Base-by-base conservation (phyloP, 2,113 vertebrate species). In the Piaya cayana region DNA sequence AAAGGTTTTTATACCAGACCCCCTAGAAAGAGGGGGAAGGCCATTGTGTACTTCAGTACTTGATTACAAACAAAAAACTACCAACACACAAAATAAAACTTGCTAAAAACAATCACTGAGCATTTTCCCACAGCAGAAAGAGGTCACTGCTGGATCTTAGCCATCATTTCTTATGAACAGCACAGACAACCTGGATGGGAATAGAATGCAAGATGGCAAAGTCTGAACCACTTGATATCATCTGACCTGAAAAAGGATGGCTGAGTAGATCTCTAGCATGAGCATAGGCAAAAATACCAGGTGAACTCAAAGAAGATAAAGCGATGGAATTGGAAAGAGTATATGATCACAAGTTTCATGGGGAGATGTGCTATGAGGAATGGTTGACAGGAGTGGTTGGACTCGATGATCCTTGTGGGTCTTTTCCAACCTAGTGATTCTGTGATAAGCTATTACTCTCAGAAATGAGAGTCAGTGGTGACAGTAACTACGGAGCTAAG, bases 91-190 rank as follows among this genome's bases (percentile, higher is more conserved):
- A 37, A 19, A 45, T 60, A 55, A 37, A 16, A 15, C 5, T 15
- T 42, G 63, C 68, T 56, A 62, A 74, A 93, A 87, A 22, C 26
- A 64, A 37, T 30, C 43, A 65, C 0, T 63, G 58, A 82, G 45
- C n/a, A 65, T 49, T 92, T 80, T 88, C 75, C 85, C 79, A 88
- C 9, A 88, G 55, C 68, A 93, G 45, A 45, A 85, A 62, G n/a
- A 56, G 9, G 34, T 42, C 49, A 60, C 72, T 88, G 21, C 39
- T 92, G 82, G 59, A 95, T 42, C 45, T 86, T 0, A 80, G 88
- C 85, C 79, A 80, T 12, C 65, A 42, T 58, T 82, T 75, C 60
- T 34, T 70, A 42, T 1, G 19, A 70, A 27, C 43, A 56, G 74
- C 67, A 84, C 62, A 64, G 53, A 64, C 17, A 68, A 50, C 37